Base-by-base conservation (phyloP, 2,113 vertebrate species). In the Trichechus manatus region DNA sequence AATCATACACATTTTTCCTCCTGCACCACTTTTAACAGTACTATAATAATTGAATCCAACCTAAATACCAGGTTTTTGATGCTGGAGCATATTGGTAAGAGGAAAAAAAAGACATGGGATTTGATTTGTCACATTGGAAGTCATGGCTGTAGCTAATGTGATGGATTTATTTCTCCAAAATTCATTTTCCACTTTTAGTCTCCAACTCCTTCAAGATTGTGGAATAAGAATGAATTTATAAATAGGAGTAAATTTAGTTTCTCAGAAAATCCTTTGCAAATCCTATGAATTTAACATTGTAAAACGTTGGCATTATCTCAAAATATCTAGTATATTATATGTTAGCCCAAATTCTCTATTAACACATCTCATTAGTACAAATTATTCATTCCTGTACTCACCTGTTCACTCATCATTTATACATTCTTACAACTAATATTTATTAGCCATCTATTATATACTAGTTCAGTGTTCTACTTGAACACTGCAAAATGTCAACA, bases 141-240 rank as follows among this genome's bases (percentile, higher is more conserved):
- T 93, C 15, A 27, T 14, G 6, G 23, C 39, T 31, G 6, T 61
- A 75, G 17, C 89, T 53, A 84, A 88, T 6, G 11, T 36, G 42
- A 87, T 23, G 42, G 27, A 64, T 88, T 94, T 81, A 91, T 77
- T 93, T 92, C 50, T 85, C 31, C 63, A 87, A 56, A 88, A 74
- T 68, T 10, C 33, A 50, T 77, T 91, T 90, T 72, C 23, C 0
- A 82, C 31, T 72, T 20, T 25, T 59, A 72, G n/a, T 80, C 42
- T 87, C 31, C 15, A 23, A 0, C 20, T 78, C 33, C 15, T 72
- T 96, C 74, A 64, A 95, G 63, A 88, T 5, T 82, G 22, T 15
- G 1, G 31, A 95, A 75, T 87, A 86, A 33, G 17, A 86, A 61
- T 23, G 22, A 61, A 61, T 61, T 20, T 61, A 61, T 61, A 61